These are phyloP conservation scores for Drosophila kuntzei DNA, from an alignment of 2,888 invertebrate genomes.

Conservation along the genomic window DNA sequence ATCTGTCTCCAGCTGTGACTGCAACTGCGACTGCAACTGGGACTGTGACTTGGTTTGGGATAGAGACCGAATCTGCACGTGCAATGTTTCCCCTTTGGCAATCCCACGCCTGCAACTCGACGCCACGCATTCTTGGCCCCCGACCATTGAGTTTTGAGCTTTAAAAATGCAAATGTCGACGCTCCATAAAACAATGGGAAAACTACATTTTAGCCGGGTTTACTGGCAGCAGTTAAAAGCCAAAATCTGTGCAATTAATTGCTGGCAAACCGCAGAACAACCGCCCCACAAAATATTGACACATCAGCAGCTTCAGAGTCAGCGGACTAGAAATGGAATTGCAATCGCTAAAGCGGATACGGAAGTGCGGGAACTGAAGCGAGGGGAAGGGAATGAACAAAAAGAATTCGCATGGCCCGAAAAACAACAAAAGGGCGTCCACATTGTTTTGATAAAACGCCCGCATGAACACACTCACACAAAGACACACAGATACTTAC, in stretches of 20 bases:
- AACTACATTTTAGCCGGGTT: constrained; percentile 44
- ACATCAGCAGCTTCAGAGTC: constrained; percentile 73
- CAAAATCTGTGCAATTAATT: constrained; percentile 80
- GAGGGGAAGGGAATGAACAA: constrained; percentile 18
- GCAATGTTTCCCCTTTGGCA: constrained; percentile 44
- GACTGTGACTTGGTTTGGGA: constrained; percentile 13
- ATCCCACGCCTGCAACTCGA: constrained; percentile 47
- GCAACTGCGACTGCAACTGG: constrained; percentile 12
- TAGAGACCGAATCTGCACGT: constrained; percentile 55
- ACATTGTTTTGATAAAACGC: constrained; percentile 81
- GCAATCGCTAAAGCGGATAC: constrained; percentile 62
- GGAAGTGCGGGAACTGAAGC: constrained; percentile 8
- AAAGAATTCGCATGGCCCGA: constrained; percentile 68
- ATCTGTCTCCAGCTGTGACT: constrained; percentile 68
- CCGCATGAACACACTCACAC: constrained; percentile 63
- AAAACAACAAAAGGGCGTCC: constrained; percentile 78
- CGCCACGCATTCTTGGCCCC: constrained; percentile 46
- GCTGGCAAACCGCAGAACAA: constrained; percentile 73
- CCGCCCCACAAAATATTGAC: constrained; percentile 76
- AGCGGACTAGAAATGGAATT: constrained; percentile 76
- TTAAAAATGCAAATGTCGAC: constrained; percentile 69
- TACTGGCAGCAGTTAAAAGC: constrained; percentile 40
- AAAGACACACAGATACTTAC: constrained; percentile 15
- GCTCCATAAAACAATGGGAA: constrained; percentile 48
- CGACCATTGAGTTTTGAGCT: constrained; percentile 38